Base-by-base conservation (phyloP, 2,888 invertebrate species). In the Thecocarcelia acutangulata region DNA sequence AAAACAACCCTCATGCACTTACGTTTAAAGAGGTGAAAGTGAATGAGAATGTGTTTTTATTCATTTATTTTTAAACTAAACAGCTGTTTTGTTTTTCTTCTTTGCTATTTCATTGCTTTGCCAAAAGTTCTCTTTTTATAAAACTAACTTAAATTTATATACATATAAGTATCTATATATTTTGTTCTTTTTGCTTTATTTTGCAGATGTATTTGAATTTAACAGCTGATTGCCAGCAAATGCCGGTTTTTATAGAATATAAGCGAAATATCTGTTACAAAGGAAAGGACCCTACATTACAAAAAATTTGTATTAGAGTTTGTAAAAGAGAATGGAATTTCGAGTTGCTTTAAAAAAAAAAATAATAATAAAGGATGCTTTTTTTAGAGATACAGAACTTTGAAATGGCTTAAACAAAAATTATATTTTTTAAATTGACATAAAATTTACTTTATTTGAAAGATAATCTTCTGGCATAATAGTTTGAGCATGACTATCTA, bases 21-120 rank as follows among this genome's bases (percentile, higher is more conserved):
- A 68, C 73, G 28, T 40, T 75, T 58, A n/a, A n/a, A n/a, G 44
- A 15, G 58, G 64, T 70, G 80, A 80, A 80, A 80, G 75, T 75
- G 70, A 75, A 75, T 70, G 75, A 70, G 74, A 17, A 24, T 13
- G 13, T 21, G 6, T 33, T 11, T 69, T 74, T 69, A 19, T 75
- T 64, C 40, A 6, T 21, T 24, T 42, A n/a, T n/a, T n/a, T 50
- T 21, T 15, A 9, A n/a, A 48, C 13, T 2, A 48, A 74, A 70
- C 80, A 80, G 80, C 80, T 80, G 80, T 80, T 80, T 54, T 54
- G 3, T 33, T 33, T 5, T 33, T 63, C 0, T 76, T 75, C 19
- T 52, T 54, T 54, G 15, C 33, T 9, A 54, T 28, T 75, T 58
- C 37, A 40, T 46, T 73, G 52, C 8, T 33, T 5, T 33, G 24